Base-by-base conservation (phyloP, 2,888 invertebrate species). In the Rutpela maculata region DNA sequence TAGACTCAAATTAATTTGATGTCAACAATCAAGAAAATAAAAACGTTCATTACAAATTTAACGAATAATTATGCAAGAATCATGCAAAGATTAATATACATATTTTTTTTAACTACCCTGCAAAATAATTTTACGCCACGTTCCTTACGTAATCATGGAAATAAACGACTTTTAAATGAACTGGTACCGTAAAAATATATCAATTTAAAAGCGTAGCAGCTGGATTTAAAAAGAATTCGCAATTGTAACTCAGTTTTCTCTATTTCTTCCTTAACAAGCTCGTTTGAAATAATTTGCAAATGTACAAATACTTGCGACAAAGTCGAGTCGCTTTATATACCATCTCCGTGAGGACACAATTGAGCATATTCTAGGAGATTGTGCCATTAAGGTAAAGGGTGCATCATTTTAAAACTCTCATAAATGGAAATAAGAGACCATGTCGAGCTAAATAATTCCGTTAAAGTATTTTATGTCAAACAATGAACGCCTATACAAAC, bases 191-290 rank as follows among this genome's bases (percentile, higher is more conserved):
- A 50, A 15, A 50, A 50, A 50, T 15, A 15, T 50, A 50, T 50
- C 50, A 50, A n/a, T n/a, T 50, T n/a, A 50, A 50, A 50, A n/a
- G 6, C n/a, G n/a, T 4, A n/a, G 15, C n/a, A 50, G 50, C 50
- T n/a, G n/a, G n/a, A n/a, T 50, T 50, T 50, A 50, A 50, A 43
- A 43, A 15, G 50, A 50, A 12, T 50, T n/a, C n/a, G 6, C 50
- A 50, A 15, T 50, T 50, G n/a, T 50, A 50, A 50, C 50, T 50
- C n/a, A 50, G 50, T 50, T 50, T 50, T 50, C 50, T 50, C 43
- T 12, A 7, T 43, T 43, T n/a, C 50, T 50, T 50, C 50, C 50
- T 50, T 50, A 50, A 50, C 50, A 50, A 50, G 50, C 50, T 15
- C 50, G n/a, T 50, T 50, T 50, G 50, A 50, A 50, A n/a, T 50